Evolutionary conservation across 2,113 vertebrate genomes (phyloP).

Genomic region (Elephas maximus): DNA sequence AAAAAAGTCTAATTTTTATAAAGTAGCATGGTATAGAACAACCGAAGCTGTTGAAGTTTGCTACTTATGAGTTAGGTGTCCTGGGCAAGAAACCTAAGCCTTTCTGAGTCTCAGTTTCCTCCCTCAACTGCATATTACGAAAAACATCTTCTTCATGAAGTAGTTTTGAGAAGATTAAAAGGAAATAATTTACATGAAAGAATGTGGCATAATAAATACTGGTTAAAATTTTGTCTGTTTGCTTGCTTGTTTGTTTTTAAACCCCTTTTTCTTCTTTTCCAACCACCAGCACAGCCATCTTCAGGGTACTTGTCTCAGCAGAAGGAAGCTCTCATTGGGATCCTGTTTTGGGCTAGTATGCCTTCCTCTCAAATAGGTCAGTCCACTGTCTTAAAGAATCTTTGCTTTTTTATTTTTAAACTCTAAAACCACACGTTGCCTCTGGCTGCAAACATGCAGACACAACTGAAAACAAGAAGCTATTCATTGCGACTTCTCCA

Average conservation of each 20-base stretch:
- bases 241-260: background rate
- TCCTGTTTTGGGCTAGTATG: background rate
- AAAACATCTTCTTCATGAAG: background rate
- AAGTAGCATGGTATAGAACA: background rate
- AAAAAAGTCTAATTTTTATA: background rate
- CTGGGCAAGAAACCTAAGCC: background rate
- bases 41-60: background rate
- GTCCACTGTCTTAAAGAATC: background rate
- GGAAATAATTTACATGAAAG: background rate
- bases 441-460: background rate
- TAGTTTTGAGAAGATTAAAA: conserved; percentile 24
- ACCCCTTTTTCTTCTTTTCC: background rate
- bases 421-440: background rate
- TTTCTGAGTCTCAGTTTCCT: background rate
- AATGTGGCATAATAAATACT: background rate
- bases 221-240: background rate
- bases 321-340: background rate
- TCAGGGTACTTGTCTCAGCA: background rate
- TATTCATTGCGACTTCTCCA: background rate
- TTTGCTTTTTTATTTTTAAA: conserved; percentile 23
- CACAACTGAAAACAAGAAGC: background rate
- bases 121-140: background rate
- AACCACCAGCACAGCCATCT: background rate
- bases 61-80: background rate
- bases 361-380: background rate